Conservation (phyloP, 2,888 invertebrate species). For the Zele albiditarsus region DNA sequence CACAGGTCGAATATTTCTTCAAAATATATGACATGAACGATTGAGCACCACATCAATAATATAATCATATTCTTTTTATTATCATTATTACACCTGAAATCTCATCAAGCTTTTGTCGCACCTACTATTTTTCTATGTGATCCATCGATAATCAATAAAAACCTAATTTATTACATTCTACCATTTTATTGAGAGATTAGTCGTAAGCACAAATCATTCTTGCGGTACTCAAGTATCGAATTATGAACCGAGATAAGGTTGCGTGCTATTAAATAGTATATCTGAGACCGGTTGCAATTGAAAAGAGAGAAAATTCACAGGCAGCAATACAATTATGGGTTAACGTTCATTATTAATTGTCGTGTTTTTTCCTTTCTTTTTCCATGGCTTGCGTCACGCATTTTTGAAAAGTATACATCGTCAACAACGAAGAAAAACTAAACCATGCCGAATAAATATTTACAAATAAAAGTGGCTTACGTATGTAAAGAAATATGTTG, state of each 20-base stretch:
- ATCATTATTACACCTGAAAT: neutral
- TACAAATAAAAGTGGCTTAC: neutral
- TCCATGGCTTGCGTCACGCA: neutral
- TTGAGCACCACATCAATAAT: neutral
- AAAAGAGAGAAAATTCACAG: neutral
- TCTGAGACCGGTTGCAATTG: neutral
- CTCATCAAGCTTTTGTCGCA: neutral
- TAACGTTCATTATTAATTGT: neutral
- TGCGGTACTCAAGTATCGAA: neutral
- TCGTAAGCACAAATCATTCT: neutral
- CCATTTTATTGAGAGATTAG: neutral
- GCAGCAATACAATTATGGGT: neutral
- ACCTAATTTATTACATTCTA: neutral
- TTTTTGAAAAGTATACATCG: neutral
- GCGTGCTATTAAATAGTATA: neutral
- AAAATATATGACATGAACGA: constrained; percentile 76
- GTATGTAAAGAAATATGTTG: neutral
- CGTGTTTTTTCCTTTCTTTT: neutral
- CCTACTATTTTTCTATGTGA: neutral
- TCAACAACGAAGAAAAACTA: neutral
- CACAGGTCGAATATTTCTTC: constrained; percentile 82
- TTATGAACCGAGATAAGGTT: neutral
- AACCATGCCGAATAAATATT: neutral
- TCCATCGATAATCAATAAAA: neutral
- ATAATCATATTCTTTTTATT: neutral